Evolutionary conservation across 2,888 invertebrate species (phyloP), one percentile per base, ranked within the genome.

Genomic region (Carcina quercana): DNA sequence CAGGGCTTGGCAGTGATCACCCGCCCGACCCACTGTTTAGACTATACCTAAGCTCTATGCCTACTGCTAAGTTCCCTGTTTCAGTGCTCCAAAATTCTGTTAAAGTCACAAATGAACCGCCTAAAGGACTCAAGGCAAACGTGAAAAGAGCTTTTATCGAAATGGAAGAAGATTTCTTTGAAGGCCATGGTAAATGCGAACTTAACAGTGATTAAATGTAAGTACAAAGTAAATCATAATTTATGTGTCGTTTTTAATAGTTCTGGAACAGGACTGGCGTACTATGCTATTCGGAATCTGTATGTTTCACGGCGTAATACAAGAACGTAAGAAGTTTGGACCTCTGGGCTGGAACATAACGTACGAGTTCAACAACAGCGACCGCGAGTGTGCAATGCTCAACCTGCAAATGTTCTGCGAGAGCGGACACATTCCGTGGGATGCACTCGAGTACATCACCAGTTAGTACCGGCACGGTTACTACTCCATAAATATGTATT

Each of bases 51-150:
- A 96, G 96, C 40, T 95, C 96, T 2, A 96, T 96, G 92, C 96
- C 96, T 0, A 92, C 93, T 0, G 86, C 86, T 15, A 84, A 88
- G 46, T 97, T 97, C 65, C 97, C 97, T 0, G 94, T 96, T 1
- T 93, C 95, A 2, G 92, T 97, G 6, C 82, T 97, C 2, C 96
- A 97, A 67, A 96, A 96, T 67, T 92, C 96, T 1, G 94, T 96
- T 0, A 97, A 97, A 80, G 93, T 97, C 32, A 97, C 96, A 0
- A 96, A 96, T 64, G 97, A 97, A 64, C 95, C 97, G 0, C 97
- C 97, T 0, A 96, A 94, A 67, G 97, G 97, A 1, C 78, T 97
- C 2, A 89, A 93, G 50, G 94, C 96, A 5, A 97, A 97, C 62
- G 86, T 97, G 1, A 90, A 93, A 47, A 87, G 95, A 50, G 94